Base-by-base conservation (phyloP, 2,797 vertebrate genomes). In the Nasua narica region DNA sequence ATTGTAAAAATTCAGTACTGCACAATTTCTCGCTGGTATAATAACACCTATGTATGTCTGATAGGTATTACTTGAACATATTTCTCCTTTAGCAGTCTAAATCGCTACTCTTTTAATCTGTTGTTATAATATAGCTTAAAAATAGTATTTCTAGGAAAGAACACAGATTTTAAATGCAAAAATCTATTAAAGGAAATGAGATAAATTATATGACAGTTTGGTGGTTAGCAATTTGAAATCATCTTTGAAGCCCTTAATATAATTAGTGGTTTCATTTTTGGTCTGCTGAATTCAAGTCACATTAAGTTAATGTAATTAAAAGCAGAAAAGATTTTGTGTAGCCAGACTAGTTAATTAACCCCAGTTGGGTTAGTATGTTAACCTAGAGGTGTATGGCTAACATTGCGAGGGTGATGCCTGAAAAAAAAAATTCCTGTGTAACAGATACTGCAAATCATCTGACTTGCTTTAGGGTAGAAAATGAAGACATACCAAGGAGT, bases 391-490 rank as follows among this genome's bases (percentile, higher is more conserved):
- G 58, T 97, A 86, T 92, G 96, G 97, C 94, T 97, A 98, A 79
- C 85, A 90, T 83, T 96, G 89, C 95, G 83, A 35, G 97, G 81
- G 83, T 95, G 94, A 96, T 93, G 83, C 96, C 97, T 96, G 50
- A 9, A 8, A 8, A 11, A 10, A 86, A 85, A 97, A 97, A 97
- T 88, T 96, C 90, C 74, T 88, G 48, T 97, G 97, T 97, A 98
- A 98, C 97, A 98, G 95, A 98, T 98, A 97, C 96, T 98, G 98
- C 95, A 97, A 91, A 98, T 98, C 94, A 94, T 98, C 96, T 98
- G 97, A 97, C 96, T 98, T 97, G 98, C 98, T 98, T 97, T 97
- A 98, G 98, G 98, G 98, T 82, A 98, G 89, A 98, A 98, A 98
- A 98, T 96, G 82, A 98, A 98, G 98, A 98, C 94, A 96, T 97